A percentile compares a stretch with the other conserved stretches of the same genome.
These are phyloP conservation scores for Rhopalosiphum maidis DNA, from an alignment of 1,140 invertebrate species.

Conservation along the genomic window DNA sequence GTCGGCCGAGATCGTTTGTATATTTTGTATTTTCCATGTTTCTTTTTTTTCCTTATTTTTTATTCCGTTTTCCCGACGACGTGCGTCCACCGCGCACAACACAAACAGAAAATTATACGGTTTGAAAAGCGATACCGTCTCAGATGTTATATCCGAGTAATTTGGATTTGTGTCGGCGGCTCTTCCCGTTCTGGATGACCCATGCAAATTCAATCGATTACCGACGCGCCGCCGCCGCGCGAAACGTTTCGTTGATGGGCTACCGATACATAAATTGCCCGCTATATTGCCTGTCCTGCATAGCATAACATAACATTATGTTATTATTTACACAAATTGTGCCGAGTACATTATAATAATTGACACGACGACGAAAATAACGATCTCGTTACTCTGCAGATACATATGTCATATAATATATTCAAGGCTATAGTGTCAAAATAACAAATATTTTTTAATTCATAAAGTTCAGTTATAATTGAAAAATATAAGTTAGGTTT, in stretches of 20 bases:
- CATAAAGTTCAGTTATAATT: too few relatives aligned
- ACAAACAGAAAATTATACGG: constrained; percentile 44
- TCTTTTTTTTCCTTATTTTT: neutral
- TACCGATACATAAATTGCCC: neutral
- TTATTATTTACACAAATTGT: neutral
- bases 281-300: neutral
- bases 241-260: constrained; percentile 1
- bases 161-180: constrained; percentile 50
- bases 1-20: neutral
- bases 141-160: constrained; percentile 11
- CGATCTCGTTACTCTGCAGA: neutral
- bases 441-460: too few relatives aligned
- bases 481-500: too few relatives aligned
- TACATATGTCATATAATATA: neutral
- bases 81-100: neutral
- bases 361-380: neutral
- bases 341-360: too few relatives aligned
- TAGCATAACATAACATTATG: neutral
- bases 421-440: neutral
- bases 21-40: neutral
- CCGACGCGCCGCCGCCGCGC: neutral
- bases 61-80: neutral
- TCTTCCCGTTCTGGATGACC: constrained; percentile 21
- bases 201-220: constrained; percentile 49
- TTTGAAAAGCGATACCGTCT: constrained; percentile 46